Conservation (phyloP, 92 coral and sea anemone genomes). For the Heteractis magnifica region DNA sequence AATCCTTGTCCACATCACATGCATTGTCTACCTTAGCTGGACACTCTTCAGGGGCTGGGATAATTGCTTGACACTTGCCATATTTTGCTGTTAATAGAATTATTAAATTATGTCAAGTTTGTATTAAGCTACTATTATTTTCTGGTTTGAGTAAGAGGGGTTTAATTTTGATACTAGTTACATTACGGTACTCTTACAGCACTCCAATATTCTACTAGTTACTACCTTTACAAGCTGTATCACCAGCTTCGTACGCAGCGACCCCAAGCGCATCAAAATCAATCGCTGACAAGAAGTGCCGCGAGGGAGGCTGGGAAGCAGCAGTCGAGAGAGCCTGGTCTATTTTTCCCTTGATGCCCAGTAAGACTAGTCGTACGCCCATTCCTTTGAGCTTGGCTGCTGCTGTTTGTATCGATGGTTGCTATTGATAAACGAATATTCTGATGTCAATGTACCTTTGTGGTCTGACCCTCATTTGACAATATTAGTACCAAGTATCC, state of each 20-base stretch:
- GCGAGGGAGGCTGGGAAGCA: conserved; percentile 69
- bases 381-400: conserved; percentile 59
- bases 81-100: conserved; percentile 14
- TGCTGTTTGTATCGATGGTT: conserved; percentile 36
- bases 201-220: neutral
- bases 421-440: neutral
- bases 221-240: conserved; percentile 71
- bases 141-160: neutral
- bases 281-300: conserved; percentile 46
- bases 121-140: no score
- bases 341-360: conserved; percentile 52
- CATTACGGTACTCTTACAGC: neutral
- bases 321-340: conserved; percentile 41
- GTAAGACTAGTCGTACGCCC: conserved; percentile 70
- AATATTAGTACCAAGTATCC: no score
- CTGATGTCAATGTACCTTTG: neutral
- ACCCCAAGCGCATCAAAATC: conserved; percentile 48
- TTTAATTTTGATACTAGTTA: neutral
- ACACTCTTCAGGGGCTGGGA: conserved; percentile 44
- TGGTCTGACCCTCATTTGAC: no score
- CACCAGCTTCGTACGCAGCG: conserved; percentile 49
- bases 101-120: no score
- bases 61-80: conserved; percentile 66
- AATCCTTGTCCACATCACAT: conserved; percentile 79
- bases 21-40: conserved; percentile 37